Base-by-base conservation (phyloP, 2,888 invertebrate species). In the Plebejus anna region DNA sequence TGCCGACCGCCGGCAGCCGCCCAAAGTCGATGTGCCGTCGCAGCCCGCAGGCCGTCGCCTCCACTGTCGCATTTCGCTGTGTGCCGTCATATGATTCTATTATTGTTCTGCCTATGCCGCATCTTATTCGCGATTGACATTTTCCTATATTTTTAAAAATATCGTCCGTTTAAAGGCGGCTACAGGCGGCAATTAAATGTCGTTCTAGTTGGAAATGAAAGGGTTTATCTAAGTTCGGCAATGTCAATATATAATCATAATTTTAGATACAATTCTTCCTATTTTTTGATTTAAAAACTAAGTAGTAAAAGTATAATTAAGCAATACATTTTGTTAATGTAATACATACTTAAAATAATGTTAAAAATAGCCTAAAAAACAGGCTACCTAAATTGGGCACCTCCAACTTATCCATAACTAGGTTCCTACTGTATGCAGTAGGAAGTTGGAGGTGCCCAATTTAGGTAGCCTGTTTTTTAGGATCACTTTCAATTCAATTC, bases 1-100 rank as follows among this genome's bases (percentile, higher is more conserved):
- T 89, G 89, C 86, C 86, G 82, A 82, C 84, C 84, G 87, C 88
- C 76, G 75, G 76, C 78, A 76, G 76, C 80, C 90, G 90, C 90
- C 91, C 90, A 89, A 87, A 89, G 88, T 79, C 81, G 80, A 79
- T 80, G 82, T 79, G 81, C 78, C 82, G 82, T 78, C 82, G 81
- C 81, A 22, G 22, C 22, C 22, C 22, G 0, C 22, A 22, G 22
- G 81, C 78, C 82, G 82, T 78, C 82, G 81, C 81, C 81, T 81
- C 77, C 79, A 78, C 83, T 55, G 76, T 81, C 83, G 82, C 80
- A 81, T 83, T 82, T 81, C 81, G 80, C 80, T 82, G 79, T 80
- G 80, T 81, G 81, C 81, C 81, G 76, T 79, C 80, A 82, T 82
- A 82, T 81, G 76, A 82, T 83, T 78, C 80, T 80, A 81, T 77